phyloP scores from a whole-genome alignment of 1,140 invertebrate species.

The Hydropsyche tenuis region DNA sequence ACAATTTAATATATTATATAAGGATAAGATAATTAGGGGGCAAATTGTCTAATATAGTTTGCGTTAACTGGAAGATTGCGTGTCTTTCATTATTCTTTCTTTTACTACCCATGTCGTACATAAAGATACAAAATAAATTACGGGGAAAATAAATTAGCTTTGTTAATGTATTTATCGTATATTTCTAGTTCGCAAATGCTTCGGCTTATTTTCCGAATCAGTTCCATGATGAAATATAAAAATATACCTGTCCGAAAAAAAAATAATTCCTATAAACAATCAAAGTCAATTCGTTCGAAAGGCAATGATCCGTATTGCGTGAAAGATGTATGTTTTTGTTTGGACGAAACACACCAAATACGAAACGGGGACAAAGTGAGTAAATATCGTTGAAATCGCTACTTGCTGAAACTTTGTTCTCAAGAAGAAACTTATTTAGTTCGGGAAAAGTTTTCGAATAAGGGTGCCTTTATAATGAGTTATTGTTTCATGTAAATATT shows the following conservation, averaged over 20 bases:
- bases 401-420: slow-evolving; percentile 32
- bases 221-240: too few relatives aligned
- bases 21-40: neutral
- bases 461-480: slow-evolving; percentile 41
- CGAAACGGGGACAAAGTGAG: neutral
- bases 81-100: slow-evolving; percentile 18
- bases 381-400: slow-evolving; percentile 33
- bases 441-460: slow-evolving; percentile 39
- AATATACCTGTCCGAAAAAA: too few relatives aligned
- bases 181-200: too few relatives aligned
- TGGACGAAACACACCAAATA: too few relatives aligned
- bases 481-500: slow-evolving; percentile 43
- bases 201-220: too few relatives aligned
- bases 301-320: too few relatives aligned
- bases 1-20: too few relatives aligned
- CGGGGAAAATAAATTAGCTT: slow-evolving; percentile 18
- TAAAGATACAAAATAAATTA: slow-evolving; percentile 8
- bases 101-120: slow-evolving; percentile 1
- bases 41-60: slow-evolving; percentile 16
- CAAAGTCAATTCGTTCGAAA: too few relatives aligned
- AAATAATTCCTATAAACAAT: too few relatives aligned
- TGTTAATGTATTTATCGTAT: slow-evolving; percentile 1
- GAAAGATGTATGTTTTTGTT: too few relatives aligned
- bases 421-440: slow-evolving; percentile 28
- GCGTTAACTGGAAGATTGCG: slow-evolving; percentile 23